A percentile compares a stretch with the other conserved stretches of the same genome.
Conservation (phyloP, 1,140 invertebrate species). For the Drosophila miranda region DNA sequence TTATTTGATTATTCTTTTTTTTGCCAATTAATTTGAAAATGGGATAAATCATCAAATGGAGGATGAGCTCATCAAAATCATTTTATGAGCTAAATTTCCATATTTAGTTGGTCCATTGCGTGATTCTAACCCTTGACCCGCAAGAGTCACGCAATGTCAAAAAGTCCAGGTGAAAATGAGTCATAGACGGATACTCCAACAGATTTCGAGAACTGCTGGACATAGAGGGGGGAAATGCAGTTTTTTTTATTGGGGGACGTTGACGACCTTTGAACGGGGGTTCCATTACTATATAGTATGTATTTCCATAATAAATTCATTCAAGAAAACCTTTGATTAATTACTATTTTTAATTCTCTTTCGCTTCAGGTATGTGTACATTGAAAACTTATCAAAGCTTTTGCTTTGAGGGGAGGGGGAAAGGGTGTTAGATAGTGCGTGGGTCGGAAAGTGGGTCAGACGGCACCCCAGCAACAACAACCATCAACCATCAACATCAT, state of each 20-base stretch:
- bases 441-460: conserved; percentile 49
- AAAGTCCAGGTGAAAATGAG: conserved; percentile 7
- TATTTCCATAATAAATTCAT: background rate
- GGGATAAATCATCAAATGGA: conserved; percentile 32
- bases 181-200: background rate
- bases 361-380: conserved; percentile 46
- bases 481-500: conserved; percentile 17
- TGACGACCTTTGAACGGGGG: background rate
- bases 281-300: too few species aligned
- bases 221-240: background rate
- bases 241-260: background rate
- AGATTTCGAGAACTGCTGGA: background rate
- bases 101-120: conserved; percentile 26
- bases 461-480: conserved; percentile 19
- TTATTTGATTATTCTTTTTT: conserved; percentile 19
- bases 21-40: conserved; percentile 34
- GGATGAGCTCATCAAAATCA: conserved; percentile 66
- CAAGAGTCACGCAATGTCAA: background rate
- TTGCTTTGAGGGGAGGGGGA: conserved; percentile 2
- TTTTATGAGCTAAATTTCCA: conserved; percentile 44
- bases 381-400: conserved; percentile 28
- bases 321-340: conserved; percentile 4
- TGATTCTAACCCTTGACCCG: conserved; percentile 30
- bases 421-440: conserved; percentile 36
- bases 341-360: conserved; percentile 18